These are phyloP conservation scores for Chrysolina americana DNA, from an alignment of 2,888 invertebrate genomes.

Conservation along the genomic window DNA sequence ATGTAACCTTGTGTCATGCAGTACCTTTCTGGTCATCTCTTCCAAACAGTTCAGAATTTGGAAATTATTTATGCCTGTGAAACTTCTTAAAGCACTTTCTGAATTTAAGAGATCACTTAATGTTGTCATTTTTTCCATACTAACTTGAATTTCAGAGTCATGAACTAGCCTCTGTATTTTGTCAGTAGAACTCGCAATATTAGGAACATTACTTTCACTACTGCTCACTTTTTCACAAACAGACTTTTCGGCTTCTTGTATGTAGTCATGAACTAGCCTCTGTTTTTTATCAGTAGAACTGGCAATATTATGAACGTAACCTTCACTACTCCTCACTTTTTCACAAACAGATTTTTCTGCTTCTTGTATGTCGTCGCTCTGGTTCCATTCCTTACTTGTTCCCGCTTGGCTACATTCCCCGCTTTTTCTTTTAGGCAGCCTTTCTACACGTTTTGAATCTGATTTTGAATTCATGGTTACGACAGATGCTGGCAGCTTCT, in stretches of 20 bases:
- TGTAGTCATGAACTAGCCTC: constrained; percentile 13
- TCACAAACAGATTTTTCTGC: background rate
- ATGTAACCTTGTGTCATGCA: constrained; percentile 31
- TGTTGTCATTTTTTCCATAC: background rate
- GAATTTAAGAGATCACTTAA: background rate
- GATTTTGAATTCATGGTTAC: background rate
- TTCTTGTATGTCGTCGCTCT: background rate
- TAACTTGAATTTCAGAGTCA: constrained; percentile 11
- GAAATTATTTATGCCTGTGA: constrained; percentile 31
- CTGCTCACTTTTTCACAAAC: background rate
- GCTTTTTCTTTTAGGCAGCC: too few species aligned
- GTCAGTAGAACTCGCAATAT: constrained; percentile 22
- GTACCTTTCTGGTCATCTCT: constrained; percentile 26
- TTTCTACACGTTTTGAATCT: background rate
- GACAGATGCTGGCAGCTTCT: background rate
- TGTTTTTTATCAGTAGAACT: constrained; percentile 22
- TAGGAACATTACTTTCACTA: background rate
- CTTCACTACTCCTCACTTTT: background rate
- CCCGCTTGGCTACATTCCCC: too few species aligned
- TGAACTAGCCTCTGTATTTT: constrained; percentile 20
- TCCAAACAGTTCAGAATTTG: constrained; percentile 35
- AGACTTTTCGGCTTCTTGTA: background rate
- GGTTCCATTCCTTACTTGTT: too few species aligned
- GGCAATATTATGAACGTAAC: background rate
- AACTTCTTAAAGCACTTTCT: background rate